Conservation (phyloP, 2,113 vertebrate genomes). For the Psephotus haematonotus region DNA sequence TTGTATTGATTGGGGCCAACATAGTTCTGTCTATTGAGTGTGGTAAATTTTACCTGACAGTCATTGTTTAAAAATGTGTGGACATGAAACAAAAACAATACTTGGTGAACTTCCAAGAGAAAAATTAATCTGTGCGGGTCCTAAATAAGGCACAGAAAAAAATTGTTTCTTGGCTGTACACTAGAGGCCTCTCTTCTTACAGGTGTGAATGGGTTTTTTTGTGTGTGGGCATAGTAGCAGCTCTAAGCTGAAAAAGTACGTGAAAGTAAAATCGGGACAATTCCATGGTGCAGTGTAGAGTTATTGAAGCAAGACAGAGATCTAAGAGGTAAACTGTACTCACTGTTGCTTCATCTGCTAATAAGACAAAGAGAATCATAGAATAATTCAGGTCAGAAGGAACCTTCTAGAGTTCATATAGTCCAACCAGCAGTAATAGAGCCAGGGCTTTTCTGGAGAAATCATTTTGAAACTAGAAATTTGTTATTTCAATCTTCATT, state of each 20-base stretch:
- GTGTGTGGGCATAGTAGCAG: not conserved
- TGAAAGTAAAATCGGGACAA: not conserved
- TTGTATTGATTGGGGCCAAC: not conserved
- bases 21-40: not conserved
- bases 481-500: not conserved
- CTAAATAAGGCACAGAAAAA: not conserved
- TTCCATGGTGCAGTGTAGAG: not conserved
- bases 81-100: not conserved
- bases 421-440: not conserved
- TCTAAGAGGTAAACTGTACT: not conserved
- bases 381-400: not conserved
- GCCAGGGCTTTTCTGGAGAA: not conserved
- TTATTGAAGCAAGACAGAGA: not conserved
- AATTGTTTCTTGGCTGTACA: not conserved
- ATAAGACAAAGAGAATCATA: not conserved
- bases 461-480: not conserved
- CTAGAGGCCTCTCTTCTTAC: not conserved
- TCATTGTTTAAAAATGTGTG: not conserved
- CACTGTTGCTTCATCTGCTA: not conserved
- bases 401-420: not conserved
- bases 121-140: not conserved
- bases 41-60: not conserved
- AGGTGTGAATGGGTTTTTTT: not conserved
- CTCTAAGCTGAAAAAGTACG: not conserved
- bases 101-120: not conserved